A percentile compares a stretch with the other conserved stretches of the same genome.
Evolutionary conservation across 2,797 vertebrate genomes (phyloP).

Genomic region (Chaetophractus vellerosus): DNA sequence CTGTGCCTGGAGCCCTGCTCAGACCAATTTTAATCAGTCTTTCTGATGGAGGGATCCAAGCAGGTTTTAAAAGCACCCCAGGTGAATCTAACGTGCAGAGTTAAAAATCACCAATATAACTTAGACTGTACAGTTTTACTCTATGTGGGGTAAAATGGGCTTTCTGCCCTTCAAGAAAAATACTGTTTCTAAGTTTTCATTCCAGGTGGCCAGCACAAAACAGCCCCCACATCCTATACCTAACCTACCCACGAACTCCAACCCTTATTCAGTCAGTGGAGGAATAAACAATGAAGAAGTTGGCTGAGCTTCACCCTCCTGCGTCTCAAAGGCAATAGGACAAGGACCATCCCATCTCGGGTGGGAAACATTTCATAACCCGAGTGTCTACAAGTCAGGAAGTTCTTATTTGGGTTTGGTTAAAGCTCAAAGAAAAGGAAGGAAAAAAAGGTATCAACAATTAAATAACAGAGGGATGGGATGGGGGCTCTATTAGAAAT

Average conservation of each 20-base stretch:
- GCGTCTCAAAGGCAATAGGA: fast-evolving
- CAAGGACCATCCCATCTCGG: fast-evolving
- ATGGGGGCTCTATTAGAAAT: neutral
- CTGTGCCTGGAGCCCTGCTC: neutral
- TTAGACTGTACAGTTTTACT: fast-evolving
- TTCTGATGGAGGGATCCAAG: neutral
- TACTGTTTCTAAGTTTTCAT: constrained; percentile 6
- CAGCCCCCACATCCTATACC: neutral
- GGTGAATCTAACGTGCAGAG: too few species aligned
- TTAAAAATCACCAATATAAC: neutral
- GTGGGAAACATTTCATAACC: neutral
- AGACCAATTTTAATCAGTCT: neutral
- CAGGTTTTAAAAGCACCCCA: neutral
- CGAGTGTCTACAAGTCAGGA: neutral
- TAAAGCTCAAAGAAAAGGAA: constrained; percentile 18
- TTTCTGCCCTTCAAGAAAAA: constrained; percentile 9
- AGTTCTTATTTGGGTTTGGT: neutral
- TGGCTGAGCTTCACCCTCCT: neutral
- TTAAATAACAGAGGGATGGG: constrained; percentile 21
- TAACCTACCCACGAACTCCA: neutral
- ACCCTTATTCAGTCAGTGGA: neutral
- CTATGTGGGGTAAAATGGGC: neutral
- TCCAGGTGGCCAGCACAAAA: constrained; percentile 62
- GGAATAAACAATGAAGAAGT: neutral
- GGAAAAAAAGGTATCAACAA: neutral